Base-by-base conservation (phyloP, 2,888 invertebrate species). In the Mythimna vitellina region DNA sequence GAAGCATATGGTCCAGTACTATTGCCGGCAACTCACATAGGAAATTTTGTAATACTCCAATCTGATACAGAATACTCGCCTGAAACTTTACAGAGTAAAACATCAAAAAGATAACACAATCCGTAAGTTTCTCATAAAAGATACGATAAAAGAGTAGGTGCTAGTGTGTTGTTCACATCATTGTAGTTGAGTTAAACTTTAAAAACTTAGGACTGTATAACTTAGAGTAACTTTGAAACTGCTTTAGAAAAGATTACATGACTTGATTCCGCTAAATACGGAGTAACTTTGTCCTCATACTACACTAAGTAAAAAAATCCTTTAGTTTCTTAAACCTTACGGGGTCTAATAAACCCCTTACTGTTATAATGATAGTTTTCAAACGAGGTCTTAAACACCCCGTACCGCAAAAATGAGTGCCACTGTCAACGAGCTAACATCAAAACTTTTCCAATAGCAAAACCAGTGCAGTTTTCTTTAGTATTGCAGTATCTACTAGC, bases 1-100 rank as follows among this genome's bases (percentile, higher is more conserved):
- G 3, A 60, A 57, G 14, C 5, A 9, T 9, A 29, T 17, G 25
- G 25, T 22, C n/a, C 46, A 62, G 20, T 25, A n/a, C 12, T 53
- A 35, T 17, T 46, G 3, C n/a, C 25, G 9, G 7, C 12, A 62
- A 65, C 46, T 57, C 22, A 56, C 12, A 54, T 46, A 53, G 7
- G 17, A 49, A 60, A 14, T 56, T n/a, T 22, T 65, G 22, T 42
- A 53, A 68, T 49, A 51, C 38, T 58, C 46, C 20, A 57, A 65
- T 69, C 65, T 78, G 53, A 68, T 73, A 65, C 7, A 35, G 22
- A 29, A 61, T 17, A 38, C 65, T 22, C n/a, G 46, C n/a, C 58
- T 49, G 38, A 51, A 74, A 73, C 29, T 80, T 73, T 58, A 20
- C 25, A 58, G 63, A 80, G 62, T 68, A 64, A 68, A 67, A 57